These are phyloP conservation scores for Rhodeus uyekii DNA, from an alignment of 2,797 vertebrate genomes.

Conservation along the genomic window DNA sequence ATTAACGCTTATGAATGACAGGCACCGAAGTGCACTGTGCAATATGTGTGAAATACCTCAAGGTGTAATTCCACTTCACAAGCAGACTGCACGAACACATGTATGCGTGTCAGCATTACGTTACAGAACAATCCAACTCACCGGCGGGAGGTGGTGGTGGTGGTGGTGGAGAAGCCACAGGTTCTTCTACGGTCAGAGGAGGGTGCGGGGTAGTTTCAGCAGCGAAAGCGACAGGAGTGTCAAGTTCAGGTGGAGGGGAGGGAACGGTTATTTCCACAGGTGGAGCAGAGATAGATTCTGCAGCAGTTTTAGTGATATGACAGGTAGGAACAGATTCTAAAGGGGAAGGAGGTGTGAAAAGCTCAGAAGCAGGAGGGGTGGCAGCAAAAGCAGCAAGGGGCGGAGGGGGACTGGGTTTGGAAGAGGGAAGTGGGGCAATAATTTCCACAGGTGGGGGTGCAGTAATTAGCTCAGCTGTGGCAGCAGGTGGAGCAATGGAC, in stretches of 20 bases:
- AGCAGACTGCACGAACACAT: neutral
- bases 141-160: constrained; percentile 59
- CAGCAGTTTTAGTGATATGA: constrained; percentile 49
- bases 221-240: constrained; percentile 52
- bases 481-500: constrained; percentile 38
- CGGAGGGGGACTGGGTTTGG: constrained; percentile 59
- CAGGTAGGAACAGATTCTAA: constrained; percentile 51
- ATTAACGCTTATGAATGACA: constrained; percentile 24
- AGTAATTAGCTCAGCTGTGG: constrained; percentile 15
- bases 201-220: constrained; percentile 36
- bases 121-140: constrained; percentile 61
- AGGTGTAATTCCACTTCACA: neutral
- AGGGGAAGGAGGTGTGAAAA: constrained; percentile 66
- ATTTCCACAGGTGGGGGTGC: constrained; percentile 47
- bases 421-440: neutral
- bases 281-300: constrained; percentile 40
- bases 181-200: constrained; percentile 14
- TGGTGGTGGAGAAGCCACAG: constrained; percentile 25
- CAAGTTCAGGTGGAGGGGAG: constrained; percentile 60
- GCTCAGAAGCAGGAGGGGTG: constrained; percentile 63
- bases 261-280: constrained; percentile 44
- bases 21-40: neutral
- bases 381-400: constrained; percentile 55
- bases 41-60: neutral
- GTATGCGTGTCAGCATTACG: neutral